Conservation (phyloP, 2,888 invertebrate species). For the Brenthis daphne region DNA sequence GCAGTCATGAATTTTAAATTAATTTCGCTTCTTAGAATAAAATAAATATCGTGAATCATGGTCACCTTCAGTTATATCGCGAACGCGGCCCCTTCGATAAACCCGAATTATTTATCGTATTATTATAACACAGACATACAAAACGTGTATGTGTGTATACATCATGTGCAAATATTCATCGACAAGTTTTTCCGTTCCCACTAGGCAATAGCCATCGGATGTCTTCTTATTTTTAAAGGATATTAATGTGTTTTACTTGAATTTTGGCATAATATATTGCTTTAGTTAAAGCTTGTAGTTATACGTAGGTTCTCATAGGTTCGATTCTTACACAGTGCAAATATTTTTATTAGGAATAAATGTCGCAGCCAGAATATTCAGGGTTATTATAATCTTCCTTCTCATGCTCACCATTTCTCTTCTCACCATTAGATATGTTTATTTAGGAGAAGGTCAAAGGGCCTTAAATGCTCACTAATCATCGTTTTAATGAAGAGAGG, state of each 20-base stretch:
- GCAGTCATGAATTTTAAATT: too few relatives aligned
- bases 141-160: constrained; percentile 31
- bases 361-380: too few relatives aligned
- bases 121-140: constrained; percentile 58
- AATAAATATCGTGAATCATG: constrained; percentile 40
- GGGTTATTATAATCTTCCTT: background rate
- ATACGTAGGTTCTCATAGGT: too few relatives aligned
- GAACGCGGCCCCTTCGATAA: constrained; percentile 69
- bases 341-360: too few relatives aligned
- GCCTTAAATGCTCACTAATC: background rate
- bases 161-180: constrained; percentile 36
- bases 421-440: background rate
- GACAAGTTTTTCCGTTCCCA: constrained; percentile 41
- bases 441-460: background rate
- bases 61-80: constrained; percentile 55
- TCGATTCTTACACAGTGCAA: too few relatives aligned
- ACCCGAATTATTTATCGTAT: constrained; percentile 77
- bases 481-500: background rate
- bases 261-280: background rate
- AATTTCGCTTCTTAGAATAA: too few relatives aligned
- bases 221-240: constrained; percentile 27
- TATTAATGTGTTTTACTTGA: constrained; percentile 17
- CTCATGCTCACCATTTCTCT: too few relatives aligned
- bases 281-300: too few relatives aligned
- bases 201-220: constrained; percentile 30